These are phyloP conservation scores for Hololepta plana DNA, from an alignment of 2,888 invertebrate species.

Conservation along the genomic window DNA sequence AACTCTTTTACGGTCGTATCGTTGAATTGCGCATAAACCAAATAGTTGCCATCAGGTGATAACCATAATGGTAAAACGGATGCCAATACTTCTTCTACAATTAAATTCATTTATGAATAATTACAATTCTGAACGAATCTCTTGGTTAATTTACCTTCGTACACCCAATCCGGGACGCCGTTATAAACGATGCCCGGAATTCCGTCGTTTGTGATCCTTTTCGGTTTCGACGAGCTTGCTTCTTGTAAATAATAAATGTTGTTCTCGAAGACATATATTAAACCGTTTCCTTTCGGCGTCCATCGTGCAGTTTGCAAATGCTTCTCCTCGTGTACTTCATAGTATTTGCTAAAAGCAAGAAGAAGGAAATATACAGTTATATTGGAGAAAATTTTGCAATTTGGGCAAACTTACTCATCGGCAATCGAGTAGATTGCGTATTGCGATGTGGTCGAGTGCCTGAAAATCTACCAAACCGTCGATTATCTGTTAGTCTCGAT, in stretches of 20 bases:
- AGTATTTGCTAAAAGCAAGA: background rate
- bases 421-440: conserved; percentile 42
- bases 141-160: conserved; percentile 50
- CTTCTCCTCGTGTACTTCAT: conserved; percentile 19
- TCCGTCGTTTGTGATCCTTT: conserved; percentile 37
- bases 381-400: conserved; percentile 5
- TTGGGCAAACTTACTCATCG: conserved; percentile 27
- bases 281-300: conserved; percentile 30
- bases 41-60: conserved; percentile 44
- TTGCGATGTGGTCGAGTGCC: conserved; percentile 44
- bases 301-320: conserved; percentile 44
- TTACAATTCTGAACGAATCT: background rate
- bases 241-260: conserved; percentile 43
- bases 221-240: conserved; percentile 16
- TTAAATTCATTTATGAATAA: conserved; percentile 2
- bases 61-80: conserved; percentile 63
- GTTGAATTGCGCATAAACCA: conserved; percentile 58
- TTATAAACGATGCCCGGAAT: conserved; percentile 50
- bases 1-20: conserved; percentile 48
- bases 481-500: too few species aligned
- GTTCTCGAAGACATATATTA: conserved; percentile 48
- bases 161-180: conserved; percentile 84
- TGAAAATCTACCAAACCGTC: conserved; percentile 46
- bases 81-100: conserved; percentile 58
- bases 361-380: background rate